Percentiles rank a stretch among this genome's conserved stretches.
Conservation (phyloP, 2,113 vertebrate genomes). For the Puffinus mauretanicus region DNA sequence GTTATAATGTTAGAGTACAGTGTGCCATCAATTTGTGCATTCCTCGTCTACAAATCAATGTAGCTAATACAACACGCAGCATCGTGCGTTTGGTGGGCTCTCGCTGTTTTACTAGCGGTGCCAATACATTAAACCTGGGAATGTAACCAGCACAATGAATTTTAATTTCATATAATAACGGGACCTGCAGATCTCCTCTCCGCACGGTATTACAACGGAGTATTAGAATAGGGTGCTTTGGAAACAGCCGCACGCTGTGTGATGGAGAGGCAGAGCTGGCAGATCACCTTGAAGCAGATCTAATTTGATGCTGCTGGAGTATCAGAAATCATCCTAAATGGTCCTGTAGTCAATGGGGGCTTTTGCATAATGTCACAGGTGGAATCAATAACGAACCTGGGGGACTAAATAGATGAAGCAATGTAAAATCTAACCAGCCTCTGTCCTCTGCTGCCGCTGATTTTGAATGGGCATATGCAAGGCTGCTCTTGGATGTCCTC, state of each 20-base stretch:
- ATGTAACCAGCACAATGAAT: background rate
- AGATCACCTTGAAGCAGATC: constrained; percentile 19
- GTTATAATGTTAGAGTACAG: background rate
- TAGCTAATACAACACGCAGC: background rate
- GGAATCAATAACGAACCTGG: background rate
- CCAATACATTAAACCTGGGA: background rate
- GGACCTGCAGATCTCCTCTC: background rate
- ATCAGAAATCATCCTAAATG: background rate
- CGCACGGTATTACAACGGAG: rapidly evolving
- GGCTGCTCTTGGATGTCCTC: background rate
- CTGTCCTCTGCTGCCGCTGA: background rate
- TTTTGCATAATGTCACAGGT: background rate
- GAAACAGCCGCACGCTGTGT: background rate
- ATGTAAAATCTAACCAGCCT: background rate
- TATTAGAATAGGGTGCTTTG: background rate
- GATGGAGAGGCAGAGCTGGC: background rate
- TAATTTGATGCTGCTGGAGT: background rate
- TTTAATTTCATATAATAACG: background rate
- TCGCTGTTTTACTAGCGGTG: background rate
- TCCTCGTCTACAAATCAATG: background rate
- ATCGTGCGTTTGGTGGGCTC: background rate
- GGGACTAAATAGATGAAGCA: background rate
- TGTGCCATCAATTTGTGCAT: background rate
- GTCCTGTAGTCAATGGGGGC: background rate
- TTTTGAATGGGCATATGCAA: background rate